A percentile compares a stretch with the other conserved stretches of the same genome.
These are phyloP conservation scores for Globodera rostochiensis DNA, from an alignment of 1,140 invertebrate species.

Conservation along the genomic window DNA sequence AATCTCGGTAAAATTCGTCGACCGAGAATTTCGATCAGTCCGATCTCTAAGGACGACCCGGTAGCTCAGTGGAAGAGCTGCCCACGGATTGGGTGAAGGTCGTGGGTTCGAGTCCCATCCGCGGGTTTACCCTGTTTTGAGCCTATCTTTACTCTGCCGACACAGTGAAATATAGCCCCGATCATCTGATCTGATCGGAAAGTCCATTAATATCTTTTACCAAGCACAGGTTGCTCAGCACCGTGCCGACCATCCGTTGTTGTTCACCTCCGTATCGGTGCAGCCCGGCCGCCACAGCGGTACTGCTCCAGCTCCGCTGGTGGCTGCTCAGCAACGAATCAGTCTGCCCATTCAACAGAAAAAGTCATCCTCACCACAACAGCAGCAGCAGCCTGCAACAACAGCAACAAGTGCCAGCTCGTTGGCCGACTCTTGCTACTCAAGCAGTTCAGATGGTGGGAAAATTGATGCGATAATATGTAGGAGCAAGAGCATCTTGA, in stretches of 20 bases:
- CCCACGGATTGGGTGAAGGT: no score
- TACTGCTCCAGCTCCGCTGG: not conserved
- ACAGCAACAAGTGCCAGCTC: not conserved
- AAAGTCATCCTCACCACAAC: not conserved
- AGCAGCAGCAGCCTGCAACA: not conserved
- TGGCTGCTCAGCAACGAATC: not conserved
- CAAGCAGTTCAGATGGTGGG: constrained; percentile 22
- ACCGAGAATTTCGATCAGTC: no score
- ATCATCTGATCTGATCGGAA: not conserved
- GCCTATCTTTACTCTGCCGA: no score
- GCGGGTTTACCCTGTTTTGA: no score
- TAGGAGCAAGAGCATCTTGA: no score
- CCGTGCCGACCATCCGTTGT: constrained; percentile 31
- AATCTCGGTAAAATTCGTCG: no score
- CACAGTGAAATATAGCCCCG: not conserved
- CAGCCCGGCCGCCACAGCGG: not conserved
- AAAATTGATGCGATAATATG: not conserved
- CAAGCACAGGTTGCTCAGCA: constrained; percentile 17
- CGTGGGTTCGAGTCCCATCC: not conserved
- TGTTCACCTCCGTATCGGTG: constrained; percentile 22
- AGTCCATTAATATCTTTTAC: no score
- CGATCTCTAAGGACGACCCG: no score
- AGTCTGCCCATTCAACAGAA: not conserved
- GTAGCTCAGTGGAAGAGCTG: no score
- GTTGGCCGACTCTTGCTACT: constrained; percentile 41